Evolutionary conservation across 2,113 vertebrate genomes (phyloP), one percentile per base, ranked within the genome.

Genomic region (Silurus asotus): DNA sequence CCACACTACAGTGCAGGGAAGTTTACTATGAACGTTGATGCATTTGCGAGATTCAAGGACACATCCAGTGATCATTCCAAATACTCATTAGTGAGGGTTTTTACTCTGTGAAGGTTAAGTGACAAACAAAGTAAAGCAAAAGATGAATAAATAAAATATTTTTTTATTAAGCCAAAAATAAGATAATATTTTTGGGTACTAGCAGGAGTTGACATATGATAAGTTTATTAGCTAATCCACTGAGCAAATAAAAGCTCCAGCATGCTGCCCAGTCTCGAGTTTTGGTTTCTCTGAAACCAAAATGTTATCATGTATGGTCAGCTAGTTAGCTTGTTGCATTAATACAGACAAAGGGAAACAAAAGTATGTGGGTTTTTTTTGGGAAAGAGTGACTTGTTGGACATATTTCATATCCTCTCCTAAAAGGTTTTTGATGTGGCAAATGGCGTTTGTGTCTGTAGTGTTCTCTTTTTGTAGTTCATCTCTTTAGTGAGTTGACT

Each of bases 1-100:
- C 84, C 62, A 79, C 84, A 85, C 49, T 65, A 19, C 56, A 67
- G 13, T 85, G 61, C n/a, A 64, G 74, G 61, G 74, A 83, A 78
- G 65, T 78, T 10, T 53, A 65, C 69, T 23, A 17, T 84, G 37
- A 84, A 49, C 45, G 28, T 11, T 61, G 59, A 64, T 84, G 19
- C 37, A 65, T 84, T 28, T 37, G 56, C 14, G 25, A 48, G 37
- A 51, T 81, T 61, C 37, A 3, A 37, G 62, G 25, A 37, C 48
- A 74, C 48, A 28, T 8, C 64, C 67, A 37, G 25, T 69, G 20
- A 55, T 11, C 74, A 74, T 74, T 49, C 45, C 1, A 76, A 13
- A 37, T 69, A 55, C 48, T 17, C 5, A 11, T 53, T 56, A 72
- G 25, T 45, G 28, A 19, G 48, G 19, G 48, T n/a, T 74, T 37